Evolutionary conservation across 1,140 invertebrate species (phyloP).

Genomic region (Drosophila tani): DNA sequence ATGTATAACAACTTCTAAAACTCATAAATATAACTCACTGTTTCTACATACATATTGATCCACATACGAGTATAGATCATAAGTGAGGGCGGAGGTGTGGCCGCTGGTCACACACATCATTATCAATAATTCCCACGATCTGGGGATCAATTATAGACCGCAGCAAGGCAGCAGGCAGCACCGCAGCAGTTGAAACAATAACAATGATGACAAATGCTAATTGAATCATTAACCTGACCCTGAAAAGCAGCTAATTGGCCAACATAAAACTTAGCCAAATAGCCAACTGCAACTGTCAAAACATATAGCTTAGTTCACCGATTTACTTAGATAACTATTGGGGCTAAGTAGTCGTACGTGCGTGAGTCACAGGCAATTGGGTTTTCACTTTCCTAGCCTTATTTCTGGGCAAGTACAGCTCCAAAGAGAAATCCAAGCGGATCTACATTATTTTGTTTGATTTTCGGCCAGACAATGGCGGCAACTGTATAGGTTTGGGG

Average conservation of each 20-base stretch:
- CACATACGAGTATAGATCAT: not conserved
- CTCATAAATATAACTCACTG: too few relatives aligned
- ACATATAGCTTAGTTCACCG: constrained; percentile 19
- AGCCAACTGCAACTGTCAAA: constrained; percentile 21
- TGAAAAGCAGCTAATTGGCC: constrained; percentile 64
- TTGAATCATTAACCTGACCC: constrained; percentile 81
- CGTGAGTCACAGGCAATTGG: not conserved
- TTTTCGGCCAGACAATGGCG: constrained; percentile 34
- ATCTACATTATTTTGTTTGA: constrained; percentile 19
- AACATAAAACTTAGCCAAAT: constrained; percentile 66
- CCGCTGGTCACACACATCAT: constrained; percentile 29
- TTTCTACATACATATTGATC: constrained; percentile 8
- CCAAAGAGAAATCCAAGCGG: constrained; percentile 42
- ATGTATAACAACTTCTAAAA: not conserved
- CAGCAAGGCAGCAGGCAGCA: not conserved
- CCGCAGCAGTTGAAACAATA: constrained; percentile 14
- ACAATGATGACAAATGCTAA: constrained; percentile 77
- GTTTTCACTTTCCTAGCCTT: constrained; percentile 65
- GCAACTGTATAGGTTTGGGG: constrained; percentile 16
- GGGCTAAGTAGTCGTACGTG: constrained; percentile 33
- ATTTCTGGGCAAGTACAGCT: not conserved
- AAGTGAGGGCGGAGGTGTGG: not conserved
- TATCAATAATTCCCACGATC: constrained; percentile 81
- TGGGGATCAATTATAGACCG: constrained; percentile 64
- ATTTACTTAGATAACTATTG: constrained; percentile 58